Conservation (phyloP, 2,888 invertebrate species). For the Ormyrus thymus region DNA sequence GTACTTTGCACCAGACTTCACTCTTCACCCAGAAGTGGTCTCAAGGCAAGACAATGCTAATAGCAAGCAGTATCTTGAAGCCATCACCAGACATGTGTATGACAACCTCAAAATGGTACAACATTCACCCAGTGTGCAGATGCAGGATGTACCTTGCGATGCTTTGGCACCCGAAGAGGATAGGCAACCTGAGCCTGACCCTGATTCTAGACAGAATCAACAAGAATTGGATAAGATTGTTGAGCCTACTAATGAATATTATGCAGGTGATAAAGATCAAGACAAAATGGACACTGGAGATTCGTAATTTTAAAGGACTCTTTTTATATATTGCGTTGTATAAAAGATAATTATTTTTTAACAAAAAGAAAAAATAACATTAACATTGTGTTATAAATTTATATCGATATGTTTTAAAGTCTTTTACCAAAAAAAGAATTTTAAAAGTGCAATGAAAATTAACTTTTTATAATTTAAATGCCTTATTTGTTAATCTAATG, state of each 20-base stretch:
- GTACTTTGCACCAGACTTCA: constrained; percentile 98
- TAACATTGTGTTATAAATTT: constrained; percentile 45
- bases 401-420: constrained; percentile 29
- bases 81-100: constrained; percentile 90
- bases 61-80: constrained; percentile 94
- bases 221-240: constrained; percentile 89
- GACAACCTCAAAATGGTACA: constrained; percentile 96
- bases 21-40: constrained; percentile 93
- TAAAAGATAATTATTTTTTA: constrained; percentile 36
- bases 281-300: constrained; percentile 81
- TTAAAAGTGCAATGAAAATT: neutral
- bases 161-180: constrained; percentile 84
- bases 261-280: constrained; percentile 92
- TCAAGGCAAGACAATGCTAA: constrained; percentile 94
- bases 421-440: neutral
- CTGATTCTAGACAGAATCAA: constrained; percentile 86
- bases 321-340: constrained; percentile 26
- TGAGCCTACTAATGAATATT: constrained; percentile 92
- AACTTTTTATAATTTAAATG: constrained; percentile 6
- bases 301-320: constrained; percentile 58
- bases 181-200: constrained; percentile 87
- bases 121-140: constrained; percentile 96
- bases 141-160: constrained; percentile 95
- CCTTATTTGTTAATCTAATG: constrained; percentile 8
- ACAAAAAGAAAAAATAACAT: constrained; percentile 12